These are phyloP conservation scores for Callipepla californica DNA, from an alignment of 2,113 vertebrate species.

Conservation along the genomic window DNA sequence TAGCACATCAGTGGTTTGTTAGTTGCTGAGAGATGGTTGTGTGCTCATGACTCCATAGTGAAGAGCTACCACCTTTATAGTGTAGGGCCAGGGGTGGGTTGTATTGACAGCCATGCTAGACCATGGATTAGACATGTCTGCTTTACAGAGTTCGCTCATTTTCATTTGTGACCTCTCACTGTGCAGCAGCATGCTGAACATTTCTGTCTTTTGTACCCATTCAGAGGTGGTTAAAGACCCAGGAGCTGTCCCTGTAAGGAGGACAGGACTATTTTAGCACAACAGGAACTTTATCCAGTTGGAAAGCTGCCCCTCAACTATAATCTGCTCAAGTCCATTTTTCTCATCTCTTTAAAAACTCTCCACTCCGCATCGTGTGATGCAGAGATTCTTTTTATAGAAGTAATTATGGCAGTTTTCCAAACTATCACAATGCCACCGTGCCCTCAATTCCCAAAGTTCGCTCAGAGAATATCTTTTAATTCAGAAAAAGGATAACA, in stretches of 20 bases:
- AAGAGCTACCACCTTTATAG: too few species aligned
- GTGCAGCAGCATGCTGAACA: not conserved
- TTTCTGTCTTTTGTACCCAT: not conserved
- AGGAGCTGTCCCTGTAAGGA: not conserved
- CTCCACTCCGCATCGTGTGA: not conserved
- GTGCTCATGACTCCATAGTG: too few species aligned
- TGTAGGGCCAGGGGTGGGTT: too few species aligned
- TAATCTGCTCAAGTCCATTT: not conserved
- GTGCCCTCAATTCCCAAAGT: slow-evolving; percentile 18
- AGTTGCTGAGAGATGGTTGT: too few species aligned
- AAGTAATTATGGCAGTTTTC: slow-evolving; percentile 44
- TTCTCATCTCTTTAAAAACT: not conserved
- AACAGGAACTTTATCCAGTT: not conserved
- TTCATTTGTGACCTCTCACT: not conserved
- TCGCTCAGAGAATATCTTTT: slow-evolving; percentile 16
- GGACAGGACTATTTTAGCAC: not conserved
- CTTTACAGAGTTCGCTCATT: not conserved
- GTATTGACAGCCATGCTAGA: too few species aligned
- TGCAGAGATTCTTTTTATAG: slow-evolving; percentile 15
- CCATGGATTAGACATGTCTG: too few species aligned
- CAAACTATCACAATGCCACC: not conserved
- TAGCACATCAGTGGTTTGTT: too few species aligned
- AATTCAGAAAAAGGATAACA: slow-evolving; percentile 39
- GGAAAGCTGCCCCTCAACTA: not conserved
- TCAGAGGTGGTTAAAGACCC: not conserved